A percentile compares a stretch with the other conserved stretches of the same genome.
phyloP scores from a whole-genome alignment of 2,797 vertebrate genomes.

The Rhinatrema bivittatum region DNA sequence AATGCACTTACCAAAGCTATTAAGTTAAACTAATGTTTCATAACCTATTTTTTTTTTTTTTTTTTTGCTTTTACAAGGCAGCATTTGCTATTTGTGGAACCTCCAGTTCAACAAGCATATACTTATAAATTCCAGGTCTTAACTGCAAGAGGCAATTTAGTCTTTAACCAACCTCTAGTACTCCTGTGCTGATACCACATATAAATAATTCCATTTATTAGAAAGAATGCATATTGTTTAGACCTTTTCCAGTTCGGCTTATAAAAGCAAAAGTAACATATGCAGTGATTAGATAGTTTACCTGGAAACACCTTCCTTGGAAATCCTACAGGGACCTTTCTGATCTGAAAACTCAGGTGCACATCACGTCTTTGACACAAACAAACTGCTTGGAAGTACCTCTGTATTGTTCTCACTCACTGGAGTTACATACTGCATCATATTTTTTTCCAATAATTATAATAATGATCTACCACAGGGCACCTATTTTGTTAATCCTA shows the following conservation, averaged over 20 bases:
- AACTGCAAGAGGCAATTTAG: no score
- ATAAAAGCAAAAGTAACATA: neutral
- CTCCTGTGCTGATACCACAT: no score
- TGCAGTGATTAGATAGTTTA: constrained; percentile 13
- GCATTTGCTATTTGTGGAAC: no score
- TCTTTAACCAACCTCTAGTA: no score
- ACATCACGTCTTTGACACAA: constrained; percentile 64
- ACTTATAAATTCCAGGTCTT: no score
- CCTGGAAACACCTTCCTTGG: constrained; percentile 19
- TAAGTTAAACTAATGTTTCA: no score
- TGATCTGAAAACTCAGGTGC: constrained; percentile 38
- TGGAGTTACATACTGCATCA: constrained; percentile 67
- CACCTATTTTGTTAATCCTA: constrained; percentile 61
- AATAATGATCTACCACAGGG: constrained; percentile 68
- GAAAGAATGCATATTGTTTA: no score
- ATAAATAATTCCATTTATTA: no score
- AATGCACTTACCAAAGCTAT: no score
- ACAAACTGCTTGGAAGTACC: constrained; percentile 74
- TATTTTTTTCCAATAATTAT: constrained; percentile 74
- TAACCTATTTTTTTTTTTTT: no score
- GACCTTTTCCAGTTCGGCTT: neutral
- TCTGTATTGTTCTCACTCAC: constrained; percentile 52
- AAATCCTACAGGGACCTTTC: constrained; percentile 24
- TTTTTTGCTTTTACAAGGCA: no score
- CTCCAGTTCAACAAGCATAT: no score